These are phyloP conservation scores for Pomacea maculata DNA, from an alignment of 1,140 invertebrate genomes.

Conservation along the genomic window DNA sequence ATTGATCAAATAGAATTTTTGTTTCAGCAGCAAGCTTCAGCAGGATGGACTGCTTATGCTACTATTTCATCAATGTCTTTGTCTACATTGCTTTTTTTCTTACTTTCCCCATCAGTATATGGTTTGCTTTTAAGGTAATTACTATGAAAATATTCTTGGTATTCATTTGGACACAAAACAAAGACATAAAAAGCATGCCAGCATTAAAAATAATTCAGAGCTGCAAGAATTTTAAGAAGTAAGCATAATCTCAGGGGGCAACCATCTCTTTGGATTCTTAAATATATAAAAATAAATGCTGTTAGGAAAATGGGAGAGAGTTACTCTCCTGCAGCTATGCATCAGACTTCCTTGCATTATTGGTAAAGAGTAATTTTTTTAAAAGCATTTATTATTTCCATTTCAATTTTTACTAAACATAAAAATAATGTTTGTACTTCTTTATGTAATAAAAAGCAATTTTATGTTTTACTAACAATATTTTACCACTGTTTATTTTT, in stretches of 20 bases:
- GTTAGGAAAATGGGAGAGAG: background rate
- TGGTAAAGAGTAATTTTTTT: too few relatives aligned
- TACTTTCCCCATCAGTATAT: slow-evolving; percentile 34
- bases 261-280: background rate
- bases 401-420: too few relatives aligned
- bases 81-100: slow-evolving; percentile 26
- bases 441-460: background rate
- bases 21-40: slow-evolving; percentile 26
- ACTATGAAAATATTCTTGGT: background rate
- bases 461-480: background rate
- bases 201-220: background rate
- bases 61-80: slow-evolving; percentile 21
- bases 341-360: too few relatives aligned
- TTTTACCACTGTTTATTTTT: background rate
- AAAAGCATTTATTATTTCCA: too few relatives aligned
- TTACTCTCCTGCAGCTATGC: too few relatives aligned
- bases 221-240: background rate
- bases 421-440: background rate
- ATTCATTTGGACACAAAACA: background rate
- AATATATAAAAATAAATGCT: background rate
- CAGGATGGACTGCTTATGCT: slow-evolving; percentile 17
- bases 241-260: background rate
- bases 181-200: too few relatives aligned
- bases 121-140: slow-evolving; percentile 37
- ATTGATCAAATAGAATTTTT: slow-evolving; percentile 5